Conservation (phyloP, 2,797 vertebrate species). For the Chelonia mydas region DNA sequence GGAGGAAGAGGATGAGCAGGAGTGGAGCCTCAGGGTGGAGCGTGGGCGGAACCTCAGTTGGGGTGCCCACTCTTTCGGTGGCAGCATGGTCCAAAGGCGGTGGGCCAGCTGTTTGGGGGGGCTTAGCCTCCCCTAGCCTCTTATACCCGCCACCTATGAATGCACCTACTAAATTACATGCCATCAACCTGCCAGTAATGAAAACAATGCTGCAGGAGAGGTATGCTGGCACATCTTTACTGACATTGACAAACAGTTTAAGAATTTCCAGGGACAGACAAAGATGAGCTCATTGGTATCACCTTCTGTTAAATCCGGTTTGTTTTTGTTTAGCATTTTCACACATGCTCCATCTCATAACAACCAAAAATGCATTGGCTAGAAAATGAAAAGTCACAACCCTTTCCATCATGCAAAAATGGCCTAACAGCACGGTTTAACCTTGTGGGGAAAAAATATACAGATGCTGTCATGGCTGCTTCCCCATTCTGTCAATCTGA, state of each 20-base stretch:
- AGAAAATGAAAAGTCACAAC: not conserved
- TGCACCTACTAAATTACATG: conserved; percentile 35
- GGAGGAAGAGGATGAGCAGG: too few relatives aligned
- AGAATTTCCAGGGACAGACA: accelerated
- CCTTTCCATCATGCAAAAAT: not conserved
- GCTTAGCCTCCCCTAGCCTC: too few relatives aligned
- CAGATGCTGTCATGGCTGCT: too few relatives aligned
- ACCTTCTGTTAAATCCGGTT: not conserved
- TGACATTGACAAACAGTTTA: not conserved
- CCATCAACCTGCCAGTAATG: conserved; percentile 31
- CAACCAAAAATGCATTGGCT: not conserved
- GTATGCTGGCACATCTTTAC: conserved; percentile 7
- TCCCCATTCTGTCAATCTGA: too few relatives aligned
- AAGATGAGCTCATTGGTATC: not conserved
- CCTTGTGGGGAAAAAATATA: too few relatives aligned
- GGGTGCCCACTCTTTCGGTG: too few relatives aligned
- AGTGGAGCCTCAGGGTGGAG: too few relatives aligned
- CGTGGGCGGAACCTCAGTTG: too few relatives aligned
- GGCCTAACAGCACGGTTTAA: not conserved
- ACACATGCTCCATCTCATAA: not conserved
- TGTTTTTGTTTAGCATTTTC: not conserved
- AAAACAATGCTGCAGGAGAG: conserved; percentile 43
- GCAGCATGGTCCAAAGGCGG: too few relatives aligned
- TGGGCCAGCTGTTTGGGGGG: too few relatives aligned
- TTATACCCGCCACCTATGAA: not conserved